These are phyloP conservation scores for Erebia epiphron DNA, from an alignment of 2,888 invertebrate species.

Conservation along the genomic window DNA sequence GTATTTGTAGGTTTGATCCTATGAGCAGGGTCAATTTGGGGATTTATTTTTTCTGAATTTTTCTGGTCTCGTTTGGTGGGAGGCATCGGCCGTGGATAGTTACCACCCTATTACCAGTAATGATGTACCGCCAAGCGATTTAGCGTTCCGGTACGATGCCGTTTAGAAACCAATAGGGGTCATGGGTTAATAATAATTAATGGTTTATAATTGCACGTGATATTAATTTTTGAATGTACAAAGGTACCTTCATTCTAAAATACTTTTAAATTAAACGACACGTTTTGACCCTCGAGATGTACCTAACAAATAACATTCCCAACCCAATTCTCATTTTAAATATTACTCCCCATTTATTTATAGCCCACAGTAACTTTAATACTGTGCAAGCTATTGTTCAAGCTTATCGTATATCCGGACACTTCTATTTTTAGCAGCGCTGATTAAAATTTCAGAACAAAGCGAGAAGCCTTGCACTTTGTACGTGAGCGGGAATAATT, in stretches of 20 bases:
- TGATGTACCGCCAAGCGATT: too few relatives aligned
- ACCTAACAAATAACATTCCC: neutral
- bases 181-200: too few relatives aligned
- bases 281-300: neutral
- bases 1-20: too few relatives aligned
- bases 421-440: conserved; percentile 43
- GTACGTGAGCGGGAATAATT: conserved; percentile 78
- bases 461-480: conserved; percentile 63
- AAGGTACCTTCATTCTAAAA: neutral
- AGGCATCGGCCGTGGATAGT: too few relatives aligned
- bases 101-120: too few relatives aligned
- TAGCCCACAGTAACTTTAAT: conserved; percentile 39
- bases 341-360: conserved; percentile 34
- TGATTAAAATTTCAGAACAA: conserved; percentile 78
- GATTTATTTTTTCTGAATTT: too few relatives aligned
- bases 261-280: neutral
- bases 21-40: too few relatives aligned
- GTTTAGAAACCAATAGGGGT: too few relatives aligned
- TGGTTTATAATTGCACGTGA: too few relatives aligned
- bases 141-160: too few relatives aligned
- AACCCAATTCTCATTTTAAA: conserved; percentile 13
- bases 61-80: too few relatives aligned
- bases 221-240: too few relatives aligned
- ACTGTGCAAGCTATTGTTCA: conserved; percentile 38
- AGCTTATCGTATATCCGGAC: conserved; percentile 37